phyloP scores from a whole-genome alignment of 2,888 invertebrate species.

The Stictocephala bisonia region DNA sequence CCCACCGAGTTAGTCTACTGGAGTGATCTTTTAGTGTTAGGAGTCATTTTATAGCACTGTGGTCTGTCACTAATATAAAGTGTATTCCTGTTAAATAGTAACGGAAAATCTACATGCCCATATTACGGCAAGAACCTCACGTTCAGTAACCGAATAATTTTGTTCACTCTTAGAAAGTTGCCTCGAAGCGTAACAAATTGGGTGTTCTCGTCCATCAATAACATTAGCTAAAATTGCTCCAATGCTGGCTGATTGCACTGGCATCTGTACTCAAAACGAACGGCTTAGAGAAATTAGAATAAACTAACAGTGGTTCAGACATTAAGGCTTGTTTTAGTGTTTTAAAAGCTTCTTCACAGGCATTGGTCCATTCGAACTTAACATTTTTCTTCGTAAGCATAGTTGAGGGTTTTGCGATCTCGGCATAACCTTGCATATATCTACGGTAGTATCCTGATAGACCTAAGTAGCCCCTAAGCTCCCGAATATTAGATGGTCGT shows the following conservation, averaged over 20 bases:
- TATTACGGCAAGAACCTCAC: no score
- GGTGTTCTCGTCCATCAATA: conserved; percentile 59
- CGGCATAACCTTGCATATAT: conserved; percentile 57
- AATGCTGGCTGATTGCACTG: neutral
- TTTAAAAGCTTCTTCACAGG: neutral
- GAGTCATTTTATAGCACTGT: no score
- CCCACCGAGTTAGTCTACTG: neutral
- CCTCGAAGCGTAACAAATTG: no score
- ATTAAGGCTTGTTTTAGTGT: neutral
- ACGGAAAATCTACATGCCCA: no score
- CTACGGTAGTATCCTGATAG: conserved; percentile 59
- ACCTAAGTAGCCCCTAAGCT: conserved; percentile 58
- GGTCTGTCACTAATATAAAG: no score
- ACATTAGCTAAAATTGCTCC: neutral
- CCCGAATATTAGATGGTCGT: conserved; percentile 18
- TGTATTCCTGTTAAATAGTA: no score
- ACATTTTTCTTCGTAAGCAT: conserved; percentile 54
- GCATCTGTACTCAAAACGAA: neutral
- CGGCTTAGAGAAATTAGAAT: neutral
- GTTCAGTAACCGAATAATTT: no score
- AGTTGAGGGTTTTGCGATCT: conserved; percentile 56
- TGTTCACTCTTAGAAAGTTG: no score
- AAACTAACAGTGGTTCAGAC: neutral
- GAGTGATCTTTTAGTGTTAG: neutral
- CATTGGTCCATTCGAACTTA: conserved; percentile 52